Percentiles rank a stretch among this genome's conserved stretches.
Conservation (phyloP, 2,113 vertebrate genomes). For the Rhea pennata region DNA sequence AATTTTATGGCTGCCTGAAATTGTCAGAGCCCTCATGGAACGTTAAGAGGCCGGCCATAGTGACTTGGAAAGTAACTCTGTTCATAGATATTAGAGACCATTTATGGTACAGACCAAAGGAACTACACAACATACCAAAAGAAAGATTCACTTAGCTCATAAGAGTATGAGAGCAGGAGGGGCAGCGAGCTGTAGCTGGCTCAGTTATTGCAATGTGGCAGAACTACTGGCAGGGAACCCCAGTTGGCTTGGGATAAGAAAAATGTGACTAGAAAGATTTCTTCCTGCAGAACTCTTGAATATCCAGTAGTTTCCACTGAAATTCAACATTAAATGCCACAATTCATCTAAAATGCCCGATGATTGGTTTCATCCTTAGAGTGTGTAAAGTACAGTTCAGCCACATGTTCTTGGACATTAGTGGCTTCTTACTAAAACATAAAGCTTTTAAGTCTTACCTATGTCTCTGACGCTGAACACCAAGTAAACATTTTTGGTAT, state of each 20-base stretch:
- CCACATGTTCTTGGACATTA: neutral
- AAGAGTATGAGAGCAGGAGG: neutral
- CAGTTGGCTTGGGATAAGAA: neutral
- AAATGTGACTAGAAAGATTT: slow-evolving; percentile 19
- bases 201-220: neutral
- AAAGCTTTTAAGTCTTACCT: neutral
- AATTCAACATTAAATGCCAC: neutral
- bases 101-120: slow-evolving; percentile 7
- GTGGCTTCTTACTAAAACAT: neutral
- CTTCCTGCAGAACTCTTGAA: neutral
- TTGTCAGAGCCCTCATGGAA: neutral
- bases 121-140: neutral
- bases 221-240: slow-evolving; percentile 1
- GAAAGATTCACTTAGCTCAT: slow-evolving; percentile 8
- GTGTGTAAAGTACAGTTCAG: neutral
- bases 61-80: neutral
- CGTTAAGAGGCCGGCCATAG: neutral
- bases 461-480: neutral
- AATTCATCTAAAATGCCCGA: neutral
- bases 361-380: neutral
- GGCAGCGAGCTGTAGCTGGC: neutral
- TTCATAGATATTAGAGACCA: neutral
- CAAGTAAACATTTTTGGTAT: neutral
- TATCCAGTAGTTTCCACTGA: neutral
- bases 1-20: neutral